Conservation (phyloP, 2,113 vertebrate genomes). For the Aix galericulata region DNA sequence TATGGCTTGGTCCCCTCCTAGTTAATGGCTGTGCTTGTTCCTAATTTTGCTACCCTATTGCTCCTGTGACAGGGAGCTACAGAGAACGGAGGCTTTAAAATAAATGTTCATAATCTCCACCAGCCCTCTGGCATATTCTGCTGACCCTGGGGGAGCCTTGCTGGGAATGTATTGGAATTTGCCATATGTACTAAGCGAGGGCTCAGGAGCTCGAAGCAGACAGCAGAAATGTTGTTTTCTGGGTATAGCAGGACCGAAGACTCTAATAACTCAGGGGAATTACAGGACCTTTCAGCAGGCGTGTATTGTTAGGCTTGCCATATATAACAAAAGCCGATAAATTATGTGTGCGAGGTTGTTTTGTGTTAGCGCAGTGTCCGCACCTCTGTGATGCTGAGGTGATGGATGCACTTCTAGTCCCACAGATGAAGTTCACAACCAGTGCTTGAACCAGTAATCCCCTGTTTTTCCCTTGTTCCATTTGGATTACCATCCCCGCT, state of each 20-base stretch:
- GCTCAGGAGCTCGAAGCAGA: slow-evolving; percentile 56
- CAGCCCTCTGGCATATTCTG: slow-evolving; percentile 70
- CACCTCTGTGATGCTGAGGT: not conserved
- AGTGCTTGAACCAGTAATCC: not conserved
- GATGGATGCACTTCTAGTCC: slow-evolving; percentile 11
- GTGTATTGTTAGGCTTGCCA: slow-evolving; percentile 39
- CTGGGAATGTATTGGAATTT: slow-evolving; percentile 67
- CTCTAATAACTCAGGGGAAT: slow-evolving; percentile 56
- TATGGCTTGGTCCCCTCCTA: slow-evolving; percentile 41
- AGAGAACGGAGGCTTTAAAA: slow-evolving; percentile 64
- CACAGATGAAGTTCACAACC: not conserved
- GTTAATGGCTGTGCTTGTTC: slow-evolving; percentile 56
- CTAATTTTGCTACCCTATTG: slow-evolving; percentile 62
- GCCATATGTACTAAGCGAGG: slow-evolving; percentile 71
- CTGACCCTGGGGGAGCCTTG: slow-evolving; percentile 71
- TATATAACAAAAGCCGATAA: slow-evolving; percentile 47
- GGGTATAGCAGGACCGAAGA: slow-evolving; percentile 53
- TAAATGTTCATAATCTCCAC: slow-evolving; percentile 73
- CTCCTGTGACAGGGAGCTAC: slow-evolving; percentile 69
- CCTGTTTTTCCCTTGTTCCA: not conserved
- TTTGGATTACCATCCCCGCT: not conserved
- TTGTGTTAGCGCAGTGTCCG: slow-evolving; percentile 12
- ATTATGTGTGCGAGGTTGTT: slow-evolving; percentile 37
- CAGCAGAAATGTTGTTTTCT: slow-evolving; percentile 47
- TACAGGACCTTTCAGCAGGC: slow-evolving; percentile 48